These are phyloP conservation scores for Dexiosoma caninum DNA, from an alignment of 2,888 invertebrate species.

Conservation along the genomic window DNA sequence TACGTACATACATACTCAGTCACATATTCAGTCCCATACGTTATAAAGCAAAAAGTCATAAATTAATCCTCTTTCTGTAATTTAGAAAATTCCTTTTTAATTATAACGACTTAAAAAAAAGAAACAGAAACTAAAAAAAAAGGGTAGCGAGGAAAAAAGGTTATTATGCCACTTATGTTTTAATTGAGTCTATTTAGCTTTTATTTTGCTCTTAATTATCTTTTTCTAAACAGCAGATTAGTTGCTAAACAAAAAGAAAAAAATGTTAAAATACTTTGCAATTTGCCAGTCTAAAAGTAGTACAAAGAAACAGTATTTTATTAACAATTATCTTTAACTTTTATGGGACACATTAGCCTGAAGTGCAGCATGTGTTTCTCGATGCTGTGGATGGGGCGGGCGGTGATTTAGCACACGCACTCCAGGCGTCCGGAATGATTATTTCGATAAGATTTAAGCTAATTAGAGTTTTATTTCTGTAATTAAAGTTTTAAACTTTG, in stretches of 20 bases:
- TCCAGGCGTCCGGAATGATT: neutral
- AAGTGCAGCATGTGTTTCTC: neutral
- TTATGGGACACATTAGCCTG: constrained; percentile 14
- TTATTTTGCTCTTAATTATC: constrained; percentile 9
- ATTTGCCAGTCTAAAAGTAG: constrained; percentile 32
- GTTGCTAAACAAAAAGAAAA: neutral
- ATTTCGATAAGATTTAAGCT: neutral
- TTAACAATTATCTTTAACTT: constrained; percentile 35
- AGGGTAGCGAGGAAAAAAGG: constrained; percentile 1
- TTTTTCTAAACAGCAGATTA: neutral
- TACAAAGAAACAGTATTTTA: constrained; percentile 49
- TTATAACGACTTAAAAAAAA: neutral
- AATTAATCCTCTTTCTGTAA: neutral
- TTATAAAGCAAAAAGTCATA: neutral
- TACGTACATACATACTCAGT: neutral
- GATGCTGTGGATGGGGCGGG: too few species aligned
- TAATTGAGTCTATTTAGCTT: constrained; percentile 38
- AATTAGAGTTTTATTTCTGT: neutral
- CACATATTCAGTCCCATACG: neutral
- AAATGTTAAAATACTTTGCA: constrained; percentile 4
- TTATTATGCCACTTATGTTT: constrained; percentile 42
- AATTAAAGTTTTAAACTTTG: neutral
- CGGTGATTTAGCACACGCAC: neutral
- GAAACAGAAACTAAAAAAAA: neutral
- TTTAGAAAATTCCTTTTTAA: neutral